Percentiles rank a stretch among this genome's conserved stretches.
Conservation (phyloP, 2,113 vertebrate genomes). For the Balaeniceps rex region DNA sequence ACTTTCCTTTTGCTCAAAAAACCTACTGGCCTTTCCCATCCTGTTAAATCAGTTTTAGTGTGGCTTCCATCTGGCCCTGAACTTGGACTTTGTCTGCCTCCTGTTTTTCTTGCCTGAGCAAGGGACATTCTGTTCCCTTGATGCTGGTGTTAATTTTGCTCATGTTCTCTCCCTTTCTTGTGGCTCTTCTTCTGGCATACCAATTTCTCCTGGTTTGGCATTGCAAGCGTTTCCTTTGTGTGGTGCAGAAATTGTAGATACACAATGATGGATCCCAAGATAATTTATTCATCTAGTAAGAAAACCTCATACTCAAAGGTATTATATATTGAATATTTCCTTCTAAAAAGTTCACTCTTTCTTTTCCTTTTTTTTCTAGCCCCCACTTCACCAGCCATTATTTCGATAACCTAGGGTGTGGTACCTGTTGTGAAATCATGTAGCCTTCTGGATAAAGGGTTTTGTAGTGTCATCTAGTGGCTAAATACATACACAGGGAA, state of each 20-base stretch:
- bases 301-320: not conserved
- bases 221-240: not conserved
- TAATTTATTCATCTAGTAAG: not conserved
- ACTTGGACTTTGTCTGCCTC: not conserved
- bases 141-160: not conserved
- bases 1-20: not conserved
- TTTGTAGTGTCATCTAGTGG: constrained; percentile 53
- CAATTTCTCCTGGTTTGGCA: not conserved
- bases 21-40: not conserved
- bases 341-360: not conserved
- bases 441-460: not conserved
- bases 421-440: not conserved
- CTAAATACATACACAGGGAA: not conserved
- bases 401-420: not conserved
- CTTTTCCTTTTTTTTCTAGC: not conserved
- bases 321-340: not conserved
- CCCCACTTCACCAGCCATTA: not conserved
- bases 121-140: not conserved
- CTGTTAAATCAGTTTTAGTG: not conserved
- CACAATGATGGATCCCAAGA: not conserved
- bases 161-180: not conserved
- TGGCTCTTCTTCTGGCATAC: not conserved
- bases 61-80: not conserved
- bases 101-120: not conserved
- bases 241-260: not conserved